Conservation (phyloP, 2,888 invertebrate genomes). For the Lycaena phlaeas region DNA sequence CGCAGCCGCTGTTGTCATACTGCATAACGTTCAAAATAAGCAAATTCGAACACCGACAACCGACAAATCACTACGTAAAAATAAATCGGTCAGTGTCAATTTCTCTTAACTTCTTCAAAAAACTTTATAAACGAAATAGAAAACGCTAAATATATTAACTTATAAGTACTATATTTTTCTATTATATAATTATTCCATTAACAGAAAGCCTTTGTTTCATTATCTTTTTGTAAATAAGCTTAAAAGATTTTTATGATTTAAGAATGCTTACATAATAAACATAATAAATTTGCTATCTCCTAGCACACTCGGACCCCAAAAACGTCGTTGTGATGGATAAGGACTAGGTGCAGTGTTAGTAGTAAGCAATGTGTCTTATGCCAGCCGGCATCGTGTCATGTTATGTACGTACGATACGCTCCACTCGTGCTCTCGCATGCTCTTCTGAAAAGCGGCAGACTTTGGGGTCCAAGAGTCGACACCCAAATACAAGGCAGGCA, state of each 20-base stretch:
- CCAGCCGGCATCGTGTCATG: conserved; percentile 5
- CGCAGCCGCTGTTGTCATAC: conserved; percentile 30
- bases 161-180: no score
- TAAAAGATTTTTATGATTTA: background rate
- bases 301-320: conserved; percentile 5
- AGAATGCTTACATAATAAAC: background rate
- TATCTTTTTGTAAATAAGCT: no score
- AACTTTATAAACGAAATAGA: background rate
- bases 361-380: background rate
- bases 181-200: no score
- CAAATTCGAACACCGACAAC: conserved; percentile 15
- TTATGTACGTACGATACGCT: conserved; percentile 69
- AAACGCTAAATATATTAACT: no score
- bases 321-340: background rate
- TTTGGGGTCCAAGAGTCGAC: conserved; percentile 84
- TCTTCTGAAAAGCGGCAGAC: conserved; percentile 72
- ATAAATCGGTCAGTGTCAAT: conserved; percentile 1
- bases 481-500: conserved; percentile 81
- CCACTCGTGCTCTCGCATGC: conserved; percentile 72
- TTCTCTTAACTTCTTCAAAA: background rate
- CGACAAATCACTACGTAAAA: conserved; percentile 1
- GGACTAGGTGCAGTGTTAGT: conserved; percentile 1
- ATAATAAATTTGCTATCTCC: background rate
- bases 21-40: conserved; percentile 31
- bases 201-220: no score